A percentile compares a stretch with the other conserved stretches of the same genome.
Evolutionary conservation across 2,888 invertebrate species (phyloP).

Genomic region (Harpalus rufipes): DNA sequence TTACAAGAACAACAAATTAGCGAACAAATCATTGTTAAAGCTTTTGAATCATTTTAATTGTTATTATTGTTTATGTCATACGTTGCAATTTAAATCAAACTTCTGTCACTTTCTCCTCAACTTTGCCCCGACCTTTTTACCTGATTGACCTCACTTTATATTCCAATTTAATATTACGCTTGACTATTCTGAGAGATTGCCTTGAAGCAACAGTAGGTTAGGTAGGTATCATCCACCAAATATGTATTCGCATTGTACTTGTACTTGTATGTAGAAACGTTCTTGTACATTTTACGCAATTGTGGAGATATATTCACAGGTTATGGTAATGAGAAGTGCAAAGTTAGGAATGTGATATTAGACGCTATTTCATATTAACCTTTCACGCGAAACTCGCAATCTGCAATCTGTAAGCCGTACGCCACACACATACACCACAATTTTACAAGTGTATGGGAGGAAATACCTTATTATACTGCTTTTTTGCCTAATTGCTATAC

Average conservation of each 20-base stretch:
- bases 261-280: neutral
- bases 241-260: constrained; percentile 3
- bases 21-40: too few species aligned
- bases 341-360: constrained; percentile 36
- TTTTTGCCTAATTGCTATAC: too few species aligned
- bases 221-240: neutral
- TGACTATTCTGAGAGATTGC: neutral
- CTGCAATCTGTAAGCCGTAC: neutral
- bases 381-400: constrained; percentile 33
- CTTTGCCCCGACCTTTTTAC: neutral
- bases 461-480: too few species aligned
- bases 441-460: too few species aligned
- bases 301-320: constrained; percentile 12
- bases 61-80: too few species aligned
- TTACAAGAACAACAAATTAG: too few species aligned
- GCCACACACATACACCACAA: too few species aligned
- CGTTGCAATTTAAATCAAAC: neutral
- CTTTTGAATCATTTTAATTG: too few species aligned
- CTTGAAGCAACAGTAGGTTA: too few species aligned
- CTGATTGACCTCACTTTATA: constrained; percentile 7
- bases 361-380: constrained; percentile 42
- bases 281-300: neutral
- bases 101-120: neutral
- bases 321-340: neutral
- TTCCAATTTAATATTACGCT: constrained; percentile 3